Evolutionary conservation across 2,797 vertebrate species (phyloP).

Genomic region (Cirrhinus molitorella): DNA sequence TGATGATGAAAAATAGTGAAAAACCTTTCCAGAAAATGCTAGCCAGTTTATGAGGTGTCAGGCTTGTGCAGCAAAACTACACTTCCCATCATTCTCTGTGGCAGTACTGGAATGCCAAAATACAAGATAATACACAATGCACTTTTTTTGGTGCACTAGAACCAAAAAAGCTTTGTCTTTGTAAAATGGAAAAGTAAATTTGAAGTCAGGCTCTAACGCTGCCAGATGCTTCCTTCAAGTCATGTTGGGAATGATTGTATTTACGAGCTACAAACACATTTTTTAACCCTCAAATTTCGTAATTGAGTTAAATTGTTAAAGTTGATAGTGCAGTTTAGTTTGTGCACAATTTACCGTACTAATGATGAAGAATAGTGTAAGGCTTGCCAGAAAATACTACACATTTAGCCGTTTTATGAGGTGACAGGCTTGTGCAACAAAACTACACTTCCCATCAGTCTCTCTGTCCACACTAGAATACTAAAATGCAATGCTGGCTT

Average conservation of each 20-base stretch:
- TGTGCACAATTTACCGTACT: neutral
- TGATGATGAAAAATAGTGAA: neutral
- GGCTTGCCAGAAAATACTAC: neutral
- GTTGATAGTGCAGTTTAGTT: neutral
- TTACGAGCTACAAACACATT: neutral
- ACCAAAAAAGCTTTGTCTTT: too few relatives aligned
- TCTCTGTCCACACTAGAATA: neutral
- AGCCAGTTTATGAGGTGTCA: too few relatives aligned
- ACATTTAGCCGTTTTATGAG: neutral
- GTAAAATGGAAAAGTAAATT: too few relatives aligned
- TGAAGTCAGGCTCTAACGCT: too few relatives aligned
- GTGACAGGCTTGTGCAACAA: neutral
- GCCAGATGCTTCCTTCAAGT: too few relatives aligned
- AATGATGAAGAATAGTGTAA: neutral
- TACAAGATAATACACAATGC: too few relatives aligned
- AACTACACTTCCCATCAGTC: constrained; percentile 26
- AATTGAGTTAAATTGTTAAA: too few relatives aligned
- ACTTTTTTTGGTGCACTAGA: too few relatives aligned
- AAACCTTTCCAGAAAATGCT: neutral
- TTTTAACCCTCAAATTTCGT: neutral
- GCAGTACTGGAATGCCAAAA: too few relatives aligned
- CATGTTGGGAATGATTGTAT: neutral
- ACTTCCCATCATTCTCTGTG: too few relatives aligned
- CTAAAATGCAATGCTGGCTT: neutral
- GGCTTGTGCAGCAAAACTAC: too few relatives aligned